Evolutionary conservation across 2,797 vertebrate genomes (phyloP).

Genomic region (Urocyon cinereoargenteus): DNA sequence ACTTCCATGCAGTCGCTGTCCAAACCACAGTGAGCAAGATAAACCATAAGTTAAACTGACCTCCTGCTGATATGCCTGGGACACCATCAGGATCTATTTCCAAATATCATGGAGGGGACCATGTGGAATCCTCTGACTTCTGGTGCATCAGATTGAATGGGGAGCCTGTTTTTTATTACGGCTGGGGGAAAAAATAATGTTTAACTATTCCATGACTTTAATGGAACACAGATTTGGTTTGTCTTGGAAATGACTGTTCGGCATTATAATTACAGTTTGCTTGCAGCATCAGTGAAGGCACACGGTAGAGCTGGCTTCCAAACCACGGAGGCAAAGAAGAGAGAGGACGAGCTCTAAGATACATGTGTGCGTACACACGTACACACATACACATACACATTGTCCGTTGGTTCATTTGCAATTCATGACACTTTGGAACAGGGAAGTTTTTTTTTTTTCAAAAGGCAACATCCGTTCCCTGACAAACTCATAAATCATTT

Average conservation of each 20-base stretch:
- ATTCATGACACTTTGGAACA: conserved; percentile 62
- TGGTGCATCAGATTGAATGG: conserved; percentile 53
- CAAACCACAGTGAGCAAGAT: conserved; percentile 74
- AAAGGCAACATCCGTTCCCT: conserved; percentile 62
- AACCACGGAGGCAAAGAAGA: conserved; percentile 60
- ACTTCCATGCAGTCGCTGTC: conserved; percentile 66
- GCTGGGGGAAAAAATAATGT: conserved; percentile 47
- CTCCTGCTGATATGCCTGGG: conserved; percentile 68
- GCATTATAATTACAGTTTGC: conserved; percentile 76
- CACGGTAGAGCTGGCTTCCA: conserved; percentile 61
- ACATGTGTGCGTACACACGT: conserved; percentile 15
- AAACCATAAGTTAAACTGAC: conserved; percentile 61
- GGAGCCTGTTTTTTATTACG: conserved; percentile 79
- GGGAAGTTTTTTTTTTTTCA: conserved; percentile 50
- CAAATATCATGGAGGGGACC: conserved; percentile 39
- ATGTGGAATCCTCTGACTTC: conserved; percentile 63
- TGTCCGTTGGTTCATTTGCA: conserved; percentile 69
- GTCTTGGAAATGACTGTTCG: conserved; percentile 67
- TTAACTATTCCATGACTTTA: conserved; percentile 76
- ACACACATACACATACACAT: background rate
- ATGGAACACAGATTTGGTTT: conserved; percentile 72
- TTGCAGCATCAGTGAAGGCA: conserved; percentile 51
- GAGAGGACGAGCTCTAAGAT: conserved; percentile 24
- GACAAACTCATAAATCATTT: conserved; percentile 73
- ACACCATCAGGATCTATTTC: conserved; percentile 53